These are phyloP conservation scores for Amphiprion ocellaris DNA, from an alignment of 2,113 vertebrate species.

Conservation along the genomic window DNA sequence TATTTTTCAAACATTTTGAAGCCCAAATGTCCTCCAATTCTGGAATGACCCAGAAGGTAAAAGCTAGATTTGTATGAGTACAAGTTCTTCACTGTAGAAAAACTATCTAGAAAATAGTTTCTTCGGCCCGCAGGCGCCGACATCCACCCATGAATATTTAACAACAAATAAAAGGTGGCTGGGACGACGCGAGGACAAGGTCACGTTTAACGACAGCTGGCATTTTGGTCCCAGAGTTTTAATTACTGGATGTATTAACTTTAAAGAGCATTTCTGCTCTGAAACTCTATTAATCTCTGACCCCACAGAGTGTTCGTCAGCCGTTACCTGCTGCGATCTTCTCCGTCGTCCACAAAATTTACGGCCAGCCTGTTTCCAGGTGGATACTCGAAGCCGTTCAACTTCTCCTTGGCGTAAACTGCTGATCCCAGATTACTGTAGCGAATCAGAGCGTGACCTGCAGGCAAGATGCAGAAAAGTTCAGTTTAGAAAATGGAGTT, in stretches of 20 bases:
- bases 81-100: no score
- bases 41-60: no score
- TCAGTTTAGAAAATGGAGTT: no score
- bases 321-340: constrained; percentile 89
- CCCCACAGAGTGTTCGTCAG: not conserved
- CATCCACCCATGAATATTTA: constrained; percentile 30
- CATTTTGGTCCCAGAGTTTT: not conserved
- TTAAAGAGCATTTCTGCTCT: not conserved
- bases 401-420: constrained; percentile 94
- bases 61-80: no score
- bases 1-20: no score
- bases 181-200: not conserved
- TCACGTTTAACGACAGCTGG: constrained; percentile 9
- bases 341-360: constrained; percentile 91
- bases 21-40: no score
- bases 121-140: not conserved
- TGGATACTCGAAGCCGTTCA: constrained; percentile 97
- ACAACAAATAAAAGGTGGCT: constrained; percentile 11
- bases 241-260: constrained; percentile 26
- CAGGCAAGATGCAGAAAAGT: not conserved
- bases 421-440: constrained; percentile 95
- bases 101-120: no score
- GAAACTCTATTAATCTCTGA: not conserved
- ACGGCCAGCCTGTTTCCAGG: constrained; percentile 93
- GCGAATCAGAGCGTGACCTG: constrained; percentile 92